Base-by-base conservation (phyloP, 37 sponge, comb jelly and placozoan species). In the Petrosia ficiformis region DNA sequence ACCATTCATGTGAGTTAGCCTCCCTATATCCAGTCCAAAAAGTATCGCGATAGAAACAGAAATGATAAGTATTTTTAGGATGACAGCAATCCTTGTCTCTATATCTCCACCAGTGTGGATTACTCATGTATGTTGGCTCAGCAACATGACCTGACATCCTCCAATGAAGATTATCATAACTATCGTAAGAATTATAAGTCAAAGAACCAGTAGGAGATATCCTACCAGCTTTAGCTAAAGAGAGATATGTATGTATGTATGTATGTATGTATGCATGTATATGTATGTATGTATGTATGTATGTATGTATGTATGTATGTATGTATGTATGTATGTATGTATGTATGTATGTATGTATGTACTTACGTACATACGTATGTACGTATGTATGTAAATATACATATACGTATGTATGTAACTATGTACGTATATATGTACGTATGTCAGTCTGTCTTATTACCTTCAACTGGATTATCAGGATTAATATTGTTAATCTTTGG, bases 61-160 rank as follows among this genome's bases (percentile, higher is more conserved):
- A 40, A 39, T 76, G 67, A 66, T 14, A 64, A 48, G 10, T 26
- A 25, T 76, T 76, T 48, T 64, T 76, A 2, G 77, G 77, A 64
- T 76, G 77, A 26, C 43, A 64, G 25, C 42, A 24, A 66, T 11
- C 1, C 8, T 38, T 34, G 32, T 76, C 43, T 10, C 24, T 5
- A 34, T 76, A 76, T 22, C 77, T 35, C 30, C 40, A 40, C 77
- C 77, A 76, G 26, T 58, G 59, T 19, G 42, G 38, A 22, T 31
- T 56, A 30, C 29, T 22, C 16, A 74, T 56, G 39, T 74, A 74
- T 10, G 5, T 38, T 25, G 75, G 75, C 4, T 37, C 3, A 38
- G 33, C 4, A 40, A 19, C 11, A 5, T 24, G 21, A n/a, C n/a
- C n/a, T n/a, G n/a, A n/a, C n/a, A n/a, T n/a, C n/a, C n/a, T n/a